These are phyloP conservation scores for Heteractis magnifica DNA, from an alignment of 92 coral and sea anemone genomes.

Conservation along the genomic window DNA sequence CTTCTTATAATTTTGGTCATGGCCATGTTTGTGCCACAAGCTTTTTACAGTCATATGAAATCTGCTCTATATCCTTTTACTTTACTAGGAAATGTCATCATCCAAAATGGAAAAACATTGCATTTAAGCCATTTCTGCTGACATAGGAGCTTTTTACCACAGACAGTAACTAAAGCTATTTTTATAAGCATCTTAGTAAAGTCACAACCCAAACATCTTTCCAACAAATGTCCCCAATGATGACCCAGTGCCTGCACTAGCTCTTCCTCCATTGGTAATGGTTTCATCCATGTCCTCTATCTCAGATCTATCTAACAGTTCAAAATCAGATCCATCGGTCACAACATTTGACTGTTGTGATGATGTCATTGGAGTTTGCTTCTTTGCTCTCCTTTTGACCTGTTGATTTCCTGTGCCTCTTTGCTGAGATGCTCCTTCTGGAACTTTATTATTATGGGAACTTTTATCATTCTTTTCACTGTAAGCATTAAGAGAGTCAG, in stretches of 20 bases:
- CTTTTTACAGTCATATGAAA: no score
- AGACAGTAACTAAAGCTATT: slow-evolving; percentile 8
- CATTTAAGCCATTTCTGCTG: no score
- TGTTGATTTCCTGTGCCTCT: neutral
- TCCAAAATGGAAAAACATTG: no score
- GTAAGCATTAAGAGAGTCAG: slow-evolving; percentile 62
- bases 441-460: slow-evolving; percentile 7
- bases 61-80: no score
- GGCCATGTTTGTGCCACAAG: no score
- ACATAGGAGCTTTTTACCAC: neutral
- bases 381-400: slow-evolving; percentile 20
- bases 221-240: slow-evolving; percentile 67
- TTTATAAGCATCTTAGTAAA: neutral
- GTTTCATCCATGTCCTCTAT: slow-evolving; percentile 68
- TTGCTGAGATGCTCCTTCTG: neutral
- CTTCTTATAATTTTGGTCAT: no score
- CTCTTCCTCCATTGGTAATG: slow-evolving; percentile 32
- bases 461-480: neutral
- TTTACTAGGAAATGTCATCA: no score
- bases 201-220: slow-evolving; percentile 66
- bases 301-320: slow-evolving; percentile 79
- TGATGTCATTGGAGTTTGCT: slow-evolving; percentile 23
- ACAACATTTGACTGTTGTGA: slow-evolving; percentile 10
- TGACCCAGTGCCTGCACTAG: slow-evolving; percentile 37
- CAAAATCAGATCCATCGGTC: slow-evolving; percentile 67